These are phyloP conservation scores for Microdon myrmicae DNA, from an alignment of 2,888 invertebrate species.

Conservation along the genomic window DNA sequence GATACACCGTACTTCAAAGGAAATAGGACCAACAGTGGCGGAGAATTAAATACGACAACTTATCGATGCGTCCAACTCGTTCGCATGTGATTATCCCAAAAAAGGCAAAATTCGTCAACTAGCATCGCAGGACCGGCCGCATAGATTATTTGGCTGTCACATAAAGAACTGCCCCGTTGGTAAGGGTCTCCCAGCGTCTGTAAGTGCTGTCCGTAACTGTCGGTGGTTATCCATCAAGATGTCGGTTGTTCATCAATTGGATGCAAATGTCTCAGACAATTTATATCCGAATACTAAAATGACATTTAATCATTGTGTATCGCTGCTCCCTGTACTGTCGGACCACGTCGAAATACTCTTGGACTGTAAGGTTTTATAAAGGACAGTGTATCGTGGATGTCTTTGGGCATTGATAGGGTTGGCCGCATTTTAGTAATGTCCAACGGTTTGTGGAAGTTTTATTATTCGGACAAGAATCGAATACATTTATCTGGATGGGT, in stretches of 20 bases:
- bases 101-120: conserved; percentile 52
- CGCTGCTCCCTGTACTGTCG: no score
- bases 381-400: background rate
- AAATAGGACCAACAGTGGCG: conserved; percentile 29
- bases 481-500: no score
- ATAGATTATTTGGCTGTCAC: conserved; percentile 46
- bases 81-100: conserved; percentile 53
- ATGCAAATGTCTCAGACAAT: conserved; percentile 55
- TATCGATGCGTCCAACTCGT: conserved; percentile 35
- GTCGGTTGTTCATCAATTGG: conserved; percentile 56
- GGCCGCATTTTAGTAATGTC: conserved; percentile 7
- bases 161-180: conserved; percentile 47
- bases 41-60: conserved; percentile 50
- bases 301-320: conserved; percentile 52
- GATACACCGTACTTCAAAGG: no score
- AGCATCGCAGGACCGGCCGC: conserved; percentile 7
- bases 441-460: conserved; percentile 17
- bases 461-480: no score
- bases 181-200: conserved; percentile 39
- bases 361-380: conserved; percentile 19
- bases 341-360: conserved; percentile 31
- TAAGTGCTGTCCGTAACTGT: conserved; percentile 28
- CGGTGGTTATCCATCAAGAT: conserved; percentile 47
- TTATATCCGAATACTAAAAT: conserved; percentile 52
- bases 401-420: conserved; percentile 5